These are phyloP conservation scores for Chromis chromis DNA, from an alignment of 2,797 vertebrate genomes.

Conservation along the genomic window DNA sequence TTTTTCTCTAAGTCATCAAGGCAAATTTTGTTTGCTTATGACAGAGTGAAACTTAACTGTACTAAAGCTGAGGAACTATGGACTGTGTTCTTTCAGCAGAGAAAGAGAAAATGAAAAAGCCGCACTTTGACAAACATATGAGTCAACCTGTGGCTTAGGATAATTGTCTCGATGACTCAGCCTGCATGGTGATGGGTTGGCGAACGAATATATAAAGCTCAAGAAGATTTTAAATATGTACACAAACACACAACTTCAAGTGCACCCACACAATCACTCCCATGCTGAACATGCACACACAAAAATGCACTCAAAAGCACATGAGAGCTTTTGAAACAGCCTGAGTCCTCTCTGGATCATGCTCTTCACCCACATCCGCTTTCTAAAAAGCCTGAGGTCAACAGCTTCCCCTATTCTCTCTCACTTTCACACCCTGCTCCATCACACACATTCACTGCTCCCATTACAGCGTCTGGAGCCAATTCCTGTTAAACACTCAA, in stretches of 20 bases:
- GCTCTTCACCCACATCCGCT: conserved; percentile 81
- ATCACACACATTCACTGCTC: conserved; percentile 49
- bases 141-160: conserved; percentile 85
- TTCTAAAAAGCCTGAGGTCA: conserved; percentile 80
- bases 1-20: conserved; percentile 54
- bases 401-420: conserved; percentile 81
- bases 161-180: conserved; percentile 83
- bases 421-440: conserved; percentile 82
- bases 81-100: conserved; percentile 46
- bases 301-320: conserved; percentile 23
- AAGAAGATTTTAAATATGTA: conserved; percentile 58
- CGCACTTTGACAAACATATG: conserved; percentile 83
- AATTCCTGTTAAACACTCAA: conserved; percentile 52
- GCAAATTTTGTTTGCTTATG: conserved; percentile 55
- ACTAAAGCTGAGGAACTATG: conserved; percentile 38
- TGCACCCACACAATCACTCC: conserved; percentile 43
- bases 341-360: conserved; percentile 59
- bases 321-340: conserved; percentile 15
- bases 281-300: conserved; percentile 2
- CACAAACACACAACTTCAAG: conserved; percentile 47
- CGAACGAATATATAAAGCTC: conserved; percentile 60
- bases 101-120: conserved; percentile 54
- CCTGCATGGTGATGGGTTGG: conserved; percentile 68
- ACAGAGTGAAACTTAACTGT: conserved; percentile 39
- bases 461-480: conserved; percentile 49